Conservation (phyloP, 92 coral and sea anemone species). For the Porites rus region DNA sequence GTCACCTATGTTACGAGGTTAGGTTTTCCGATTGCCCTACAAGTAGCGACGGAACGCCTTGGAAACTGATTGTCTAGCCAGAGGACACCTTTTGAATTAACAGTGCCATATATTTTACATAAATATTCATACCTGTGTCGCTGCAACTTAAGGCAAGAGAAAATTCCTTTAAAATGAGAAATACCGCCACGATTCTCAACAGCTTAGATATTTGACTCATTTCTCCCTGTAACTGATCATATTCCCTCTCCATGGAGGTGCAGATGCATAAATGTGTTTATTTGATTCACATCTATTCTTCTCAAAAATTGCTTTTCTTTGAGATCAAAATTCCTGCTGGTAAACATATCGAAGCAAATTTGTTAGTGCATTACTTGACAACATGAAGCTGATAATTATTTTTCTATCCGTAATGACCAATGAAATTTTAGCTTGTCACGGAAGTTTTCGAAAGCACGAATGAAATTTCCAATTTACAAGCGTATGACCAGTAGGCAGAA, state of each 20-base stretch:
- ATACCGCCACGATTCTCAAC: background rate
- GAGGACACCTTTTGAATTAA: background rate
- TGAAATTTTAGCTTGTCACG: background rate
- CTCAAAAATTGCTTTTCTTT: background rate
- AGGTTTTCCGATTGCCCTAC: no score
- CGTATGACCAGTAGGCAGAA: background rate
- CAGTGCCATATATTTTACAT: background rate
- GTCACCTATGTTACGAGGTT: no score
- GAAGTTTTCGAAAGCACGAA: background rate
- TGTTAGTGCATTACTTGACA: conserved; percentile 2
- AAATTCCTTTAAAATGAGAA: background rate
- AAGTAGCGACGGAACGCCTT: no score
- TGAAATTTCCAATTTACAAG: conserved; percentile 24
- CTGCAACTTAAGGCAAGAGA: conserved; percentile 12
- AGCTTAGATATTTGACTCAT: background rate
- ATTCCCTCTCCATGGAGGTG: background rate
- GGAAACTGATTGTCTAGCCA: background rate
- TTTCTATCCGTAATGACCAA: background rate
- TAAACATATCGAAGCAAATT: background rate
- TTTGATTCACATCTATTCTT: background rate
- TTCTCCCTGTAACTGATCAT: background rate
- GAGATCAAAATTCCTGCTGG: background rate
- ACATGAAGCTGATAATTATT: background rate
- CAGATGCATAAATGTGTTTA: background rate
- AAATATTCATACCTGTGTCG: conserved; percentile 28